These are phyloP conservation scores for Serilophus lunatus DNA, from an alignment of 2,113 vertebrate species.

Conservation along the genomic window DNA sequence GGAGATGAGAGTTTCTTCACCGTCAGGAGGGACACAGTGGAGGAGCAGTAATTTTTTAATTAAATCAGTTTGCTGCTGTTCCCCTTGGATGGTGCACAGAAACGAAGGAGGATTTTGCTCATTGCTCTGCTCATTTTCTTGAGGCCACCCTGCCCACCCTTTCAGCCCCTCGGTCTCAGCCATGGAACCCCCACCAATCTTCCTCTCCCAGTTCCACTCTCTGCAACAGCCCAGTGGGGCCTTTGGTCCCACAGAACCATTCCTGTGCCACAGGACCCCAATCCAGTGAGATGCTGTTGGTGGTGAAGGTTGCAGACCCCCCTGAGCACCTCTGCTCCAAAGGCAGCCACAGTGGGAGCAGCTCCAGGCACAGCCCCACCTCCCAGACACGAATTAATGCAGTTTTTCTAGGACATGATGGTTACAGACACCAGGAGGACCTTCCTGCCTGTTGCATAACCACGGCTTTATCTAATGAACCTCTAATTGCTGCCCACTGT, in stretches of 20 bases:
- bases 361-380: background rate
- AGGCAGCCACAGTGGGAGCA: background rate
- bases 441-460: background rate
- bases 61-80: background rate
- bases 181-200: accelerated
- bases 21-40: background rate
- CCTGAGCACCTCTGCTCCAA: accelerated
- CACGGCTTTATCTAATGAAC: background rate
- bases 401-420: background rate
- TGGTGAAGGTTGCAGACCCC: accelerated
- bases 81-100: background rate
- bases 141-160: background rate
- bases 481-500: background rate
- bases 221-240: accelerated
- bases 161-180: background rate
- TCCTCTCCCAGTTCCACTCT: background rate
- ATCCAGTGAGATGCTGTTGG: accelerated
- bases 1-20: background rate
- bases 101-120: background rate
- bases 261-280: accelerated
- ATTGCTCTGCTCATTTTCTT: background rate
- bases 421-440: background rate
- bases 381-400: background rate
- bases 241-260: background rate
- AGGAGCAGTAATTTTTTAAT: conserved; percentile 39